Evolutionary conservation across 2,888 invertebrate species (phyloP), one percentile per base, ranked within the genome.

Genomic region (Apamea crenata): DNA sequence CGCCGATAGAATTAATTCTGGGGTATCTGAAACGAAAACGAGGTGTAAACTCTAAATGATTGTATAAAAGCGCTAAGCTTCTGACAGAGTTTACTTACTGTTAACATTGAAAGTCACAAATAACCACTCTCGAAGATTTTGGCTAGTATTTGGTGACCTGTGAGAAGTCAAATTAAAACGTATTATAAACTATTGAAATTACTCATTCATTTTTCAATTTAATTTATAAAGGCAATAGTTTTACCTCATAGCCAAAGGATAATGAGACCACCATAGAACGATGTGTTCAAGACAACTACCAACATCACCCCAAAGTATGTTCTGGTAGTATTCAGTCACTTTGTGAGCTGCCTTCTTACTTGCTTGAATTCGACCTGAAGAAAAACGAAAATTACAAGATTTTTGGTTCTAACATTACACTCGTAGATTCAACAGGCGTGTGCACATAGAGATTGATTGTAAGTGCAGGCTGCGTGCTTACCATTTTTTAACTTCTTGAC

Each of bases 221-320:
- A 2, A 67, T 21, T 36, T n/a, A n/a, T 16, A 6, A 2, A 56
- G 1, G 5, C 0, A 12, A 1, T n/a, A 29, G n/a, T 18, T 32
- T 77, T 87, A 97, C 95, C 97, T 97, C 78, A 97, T 97, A 25
- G 98, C 98, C 67, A 98, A 94, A 1, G 98, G 98, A 84, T 98
- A 98, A 21, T 98, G 96, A 2, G 98, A 98, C 98, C 98, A 98
- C 99, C 99, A 99, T 0, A 99, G 96, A 40, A 99, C 97, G 36
- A 98, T 97, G 91, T 99, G 98, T 91, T 99, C 98, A 73, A 98
- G 96, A 90, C 98, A 98, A 81, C 98, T 98, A 2, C 98, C 98
- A 2, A 98, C 98, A 91, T 98, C 98, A 0, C 98, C 98, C 99
- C 99, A 99, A 50, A 98, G 95, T 77, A 98, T 97, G 92, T 98